These are phyloP conservation scores for Hirundichthys speculiger DNA, from an alignment of 2,113 vertebrate species.

Conservation along the genomic window DNA sequence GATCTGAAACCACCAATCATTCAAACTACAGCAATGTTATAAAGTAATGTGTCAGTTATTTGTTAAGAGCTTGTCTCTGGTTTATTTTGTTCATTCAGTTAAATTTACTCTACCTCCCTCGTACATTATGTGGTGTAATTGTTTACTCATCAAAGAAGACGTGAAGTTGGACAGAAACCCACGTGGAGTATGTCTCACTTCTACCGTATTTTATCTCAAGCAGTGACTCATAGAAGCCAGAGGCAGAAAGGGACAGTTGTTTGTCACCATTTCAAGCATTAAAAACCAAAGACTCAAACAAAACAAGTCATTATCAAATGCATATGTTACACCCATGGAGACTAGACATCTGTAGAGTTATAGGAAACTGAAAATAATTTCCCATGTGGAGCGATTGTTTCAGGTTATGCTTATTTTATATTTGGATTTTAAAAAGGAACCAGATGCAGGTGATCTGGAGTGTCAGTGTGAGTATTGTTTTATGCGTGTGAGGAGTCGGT, in stretches of 20 bases:
- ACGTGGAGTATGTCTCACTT: conserved; percentile 13
- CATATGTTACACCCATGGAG: background rate
- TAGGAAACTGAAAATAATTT: background rate
- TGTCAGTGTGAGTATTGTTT: conserved; percentile 30
- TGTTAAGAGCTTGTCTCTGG: background rate
- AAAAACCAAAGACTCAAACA: conserved; percentile 26
- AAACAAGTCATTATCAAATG: conserved; percentile 13
- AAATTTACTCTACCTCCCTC: conserved; percentile 16
- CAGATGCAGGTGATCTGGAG: conserved; percentile 29
- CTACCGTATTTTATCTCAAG: conserved; percentile 11
- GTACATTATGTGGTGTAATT: background rate
- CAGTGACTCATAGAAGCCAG: conserved; percentile 18
- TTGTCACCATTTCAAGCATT: conserved; percentile 17
- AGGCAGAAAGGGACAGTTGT: conserved; percentile 13
- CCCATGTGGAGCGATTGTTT: conserved; percentile 43
- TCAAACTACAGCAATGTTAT: background rate
- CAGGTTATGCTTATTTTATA: conserved; percentile 29
- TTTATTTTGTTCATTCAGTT: background rate
- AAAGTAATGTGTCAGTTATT: background rate
- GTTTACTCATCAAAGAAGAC: conserved; percentile 11
- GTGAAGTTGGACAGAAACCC: conserved; percentile 9
- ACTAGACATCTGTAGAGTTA: background rate
- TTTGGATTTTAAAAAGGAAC: conserved; percentile 30
- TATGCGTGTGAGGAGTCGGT: conserved; percentile 9
- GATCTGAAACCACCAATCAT: background rate